Percentiles rank a stretch among this genome's conserved stretches.
Evolutionary conservation across 2,888 invertebrate genomes (phyloP).

Genomic region (Myathropa florea): DNA sequence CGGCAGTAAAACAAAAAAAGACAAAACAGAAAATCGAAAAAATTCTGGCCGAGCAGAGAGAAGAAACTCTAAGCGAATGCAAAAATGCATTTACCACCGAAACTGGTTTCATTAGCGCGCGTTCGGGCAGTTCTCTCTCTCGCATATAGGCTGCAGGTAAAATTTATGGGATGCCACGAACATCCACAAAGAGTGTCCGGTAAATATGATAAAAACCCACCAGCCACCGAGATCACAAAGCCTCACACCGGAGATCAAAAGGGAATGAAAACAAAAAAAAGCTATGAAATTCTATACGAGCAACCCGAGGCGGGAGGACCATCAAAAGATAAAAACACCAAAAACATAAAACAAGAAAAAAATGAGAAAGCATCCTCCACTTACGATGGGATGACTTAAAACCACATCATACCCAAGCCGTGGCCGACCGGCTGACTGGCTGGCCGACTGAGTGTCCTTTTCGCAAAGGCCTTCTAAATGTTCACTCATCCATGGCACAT

Average conservation of each 20-base stretch:
- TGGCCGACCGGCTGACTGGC: constrained; percentile 5
- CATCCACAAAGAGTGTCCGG: constrained; percentile 47
- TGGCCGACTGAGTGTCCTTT: constrained; percentile 19
- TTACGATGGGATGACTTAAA: constrained; percentile 55
- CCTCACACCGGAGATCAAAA: constrained; percentile 16
- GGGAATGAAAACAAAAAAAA: constrained; percentile 12
- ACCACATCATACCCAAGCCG: constrained; percentile 53
- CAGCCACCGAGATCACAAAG: constrained; percentile 40
- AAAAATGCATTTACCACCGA: constrained; percentile 61
- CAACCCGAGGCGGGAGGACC: constrained; percentile 28
- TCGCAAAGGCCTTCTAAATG: constrained; percentile 39
- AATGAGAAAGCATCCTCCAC: neutral
- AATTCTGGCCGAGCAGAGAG: neutral
- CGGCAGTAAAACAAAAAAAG: neutral
- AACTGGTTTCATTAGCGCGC: constrained; percentile 63
- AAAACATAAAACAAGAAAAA: constrained; percentile 7
- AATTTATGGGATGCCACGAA: constrained; percentile 65
- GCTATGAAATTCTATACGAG: constrained; percentile 46
- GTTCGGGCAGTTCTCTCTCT: constrained; percentile 16
- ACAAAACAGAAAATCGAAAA: constrained; percentile 1
- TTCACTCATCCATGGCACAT: constrained; percentile 58
- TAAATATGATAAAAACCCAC: constrained; percentile 55
- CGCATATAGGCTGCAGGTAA: constrained; percentile 5
- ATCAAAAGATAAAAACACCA: constrained; percentile 25
- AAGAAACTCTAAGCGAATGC: constrained; percentile 45